phyloP scores from a whole-genome alignment of 2,113 vertebrate genomes.

The Agelaius phoeniceus region DNA sequence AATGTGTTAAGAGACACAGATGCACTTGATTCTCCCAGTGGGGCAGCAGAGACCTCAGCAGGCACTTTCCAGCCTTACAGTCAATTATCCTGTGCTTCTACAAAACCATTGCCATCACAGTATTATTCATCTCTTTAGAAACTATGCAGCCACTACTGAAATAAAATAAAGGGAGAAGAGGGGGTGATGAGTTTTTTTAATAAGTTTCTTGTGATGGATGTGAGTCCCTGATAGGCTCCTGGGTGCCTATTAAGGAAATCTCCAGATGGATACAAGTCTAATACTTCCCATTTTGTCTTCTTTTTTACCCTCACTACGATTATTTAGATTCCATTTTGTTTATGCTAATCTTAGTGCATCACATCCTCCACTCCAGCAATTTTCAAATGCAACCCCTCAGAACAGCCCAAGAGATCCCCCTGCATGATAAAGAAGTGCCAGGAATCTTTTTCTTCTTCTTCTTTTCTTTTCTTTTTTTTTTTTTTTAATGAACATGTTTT shows the following conservation, averaged over 20 bases:
- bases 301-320: not conserved
- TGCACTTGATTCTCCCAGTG: not conserved
- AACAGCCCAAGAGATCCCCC: conserved; percentile 9
- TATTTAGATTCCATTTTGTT: conserved; percentile 12
- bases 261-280: not conserved
- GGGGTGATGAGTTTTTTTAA: not conserved
- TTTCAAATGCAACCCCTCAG: conserved; percentile 18
- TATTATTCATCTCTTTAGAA: not conserved
- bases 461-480: not conserved
- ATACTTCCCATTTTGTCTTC: not conserved
- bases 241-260: not conserved
- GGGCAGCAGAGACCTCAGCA: not conserved
- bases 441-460: not conserved
- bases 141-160: not conserved
- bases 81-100: not conserved
- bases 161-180: not conserved
- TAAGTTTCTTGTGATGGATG: not conserved
- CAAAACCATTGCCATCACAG: not conserved
- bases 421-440: conserved; percentile 20
- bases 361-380: not conserved
- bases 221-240: not conserved
- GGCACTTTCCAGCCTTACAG: not conserved
- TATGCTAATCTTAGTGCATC: not conserved
- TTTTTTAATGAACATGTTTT: conserved; percentile 21
- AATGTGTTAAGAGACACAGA: not conserved